Evolutionary conservation across 2,113 vertebrate species (phyloP).

Genomic region (Myrmecobius fasciatus): DNA sequence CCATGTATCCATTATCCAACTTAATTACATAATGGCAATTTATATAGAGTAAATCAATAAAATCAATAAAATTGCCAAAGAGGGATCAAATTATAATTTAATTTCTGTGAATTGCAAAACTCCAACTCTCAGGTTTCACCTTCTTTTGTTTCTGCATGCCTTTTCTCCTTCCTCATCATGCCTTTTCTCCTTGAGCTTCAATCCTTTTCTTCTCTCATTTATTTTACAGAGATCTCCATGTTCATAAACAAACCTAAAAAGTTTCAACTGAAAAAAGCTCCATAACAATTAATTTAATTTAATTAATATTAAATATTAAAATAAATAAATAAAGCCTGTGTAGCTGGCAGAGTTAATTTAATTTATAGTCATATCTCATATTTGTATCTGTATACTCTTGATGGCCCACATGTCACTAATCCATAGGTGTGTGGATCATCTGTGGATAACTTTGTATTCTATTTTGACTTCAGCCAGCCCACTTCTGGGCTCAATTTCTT

Average conservation of each 20-base stretch:
- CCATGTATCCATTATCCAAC: background rate
- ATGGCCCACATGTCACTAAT: background rate
- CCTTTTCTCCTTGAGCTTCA: slow-evolving; percentile 4
- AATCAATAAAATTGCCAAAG: background rate
- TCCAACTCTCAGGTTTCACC: background rate
- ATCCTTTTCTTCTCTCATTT: background rate
- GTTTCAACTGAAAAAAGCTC: background rate
- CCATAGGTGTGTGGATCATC: background rate
- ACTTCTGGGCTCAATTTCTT: background rate
- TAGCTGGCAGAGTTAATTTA: background rate
- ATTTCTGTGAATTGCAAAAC: background rate
- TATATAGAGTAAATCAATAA: background rate
- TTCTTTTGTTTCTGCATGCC: background rate
- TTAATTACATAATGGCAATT: background rate
- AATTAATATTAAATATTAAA: background rate
- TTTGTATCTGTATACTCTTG: background rate
- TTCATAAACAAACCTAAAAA: background rate
- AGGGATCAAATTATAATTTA: background rate
- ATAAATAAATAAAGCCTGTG: background rate
- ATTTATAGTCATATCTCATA: background rate
- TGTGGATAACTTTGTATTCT: background rate
- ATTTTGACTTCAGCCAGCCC: background rate
- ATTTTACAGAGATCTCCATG: background rate
- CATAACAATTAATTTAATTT: background rate
- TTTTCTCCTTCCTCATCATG: background rate